These are phyloP conservation scores for Tolypeutes matacus DNA, from an alignment of 2,797 vertebrate species.

Conservation along the genomic window DNA sequence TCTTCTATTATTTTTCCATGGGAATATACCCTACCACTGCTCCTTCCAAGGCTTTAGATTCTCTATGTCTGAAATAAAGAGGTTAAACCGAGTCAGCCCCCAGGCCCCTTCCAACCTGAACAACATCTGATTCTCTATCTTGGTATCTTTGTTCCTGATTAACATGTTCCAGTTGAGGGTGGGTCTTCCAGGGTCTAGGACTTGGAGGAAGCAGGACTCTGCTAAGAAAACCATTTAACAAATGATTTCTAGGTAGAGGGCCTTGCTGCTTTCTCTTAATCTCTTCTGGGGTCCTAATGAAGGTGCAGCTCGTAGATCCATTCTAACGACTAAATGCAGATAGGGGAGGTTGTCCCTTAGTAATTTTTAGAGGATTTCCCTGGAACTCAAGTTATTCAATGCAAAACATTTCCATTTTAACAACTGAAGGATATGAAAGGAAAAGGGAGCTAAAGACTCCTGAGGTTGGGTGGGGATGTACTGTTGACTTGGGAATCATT, in stretches of 20 bases:
- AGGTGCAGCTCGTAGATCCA: background rate
- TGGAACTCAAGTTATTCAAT: background rate
- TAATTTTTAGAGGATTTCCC: background rate
- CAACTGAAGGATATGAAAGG: background rate
- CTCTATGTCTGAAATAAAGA: background rate
- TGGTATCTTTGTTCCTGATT: background rate
- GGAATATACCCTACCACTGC: background rate
- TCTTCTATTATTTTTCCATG: background rate
- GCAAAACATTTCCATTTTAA: background rate
- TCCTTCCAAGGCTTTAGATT: background rate
- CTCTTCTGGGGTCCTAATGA: background rate
- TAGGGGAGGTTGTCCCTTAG: background rate
- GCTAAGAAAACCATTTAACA: background rate
- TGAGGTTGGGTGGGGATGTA: no score
- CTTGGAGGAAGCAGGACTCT: background rate
- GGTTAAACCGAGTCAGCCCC: background rate
- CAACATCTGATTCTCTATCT: background rate
- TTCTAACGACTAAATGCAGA: background rate
- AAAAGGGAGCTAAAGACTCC: background rate
- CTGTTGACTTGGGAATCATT: background rate
- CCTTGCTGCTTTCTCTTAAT: constrained; percentile 8
- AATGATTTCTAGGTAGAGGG: background rate
- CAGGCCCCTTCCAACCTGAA: background rate
- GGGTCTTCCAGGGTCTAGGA: background rate
- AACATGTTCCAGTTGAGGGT: background rate